Conservation (phyloP, 2,113 vertebrate species). For the Entelurus aequoreus region DNA sequence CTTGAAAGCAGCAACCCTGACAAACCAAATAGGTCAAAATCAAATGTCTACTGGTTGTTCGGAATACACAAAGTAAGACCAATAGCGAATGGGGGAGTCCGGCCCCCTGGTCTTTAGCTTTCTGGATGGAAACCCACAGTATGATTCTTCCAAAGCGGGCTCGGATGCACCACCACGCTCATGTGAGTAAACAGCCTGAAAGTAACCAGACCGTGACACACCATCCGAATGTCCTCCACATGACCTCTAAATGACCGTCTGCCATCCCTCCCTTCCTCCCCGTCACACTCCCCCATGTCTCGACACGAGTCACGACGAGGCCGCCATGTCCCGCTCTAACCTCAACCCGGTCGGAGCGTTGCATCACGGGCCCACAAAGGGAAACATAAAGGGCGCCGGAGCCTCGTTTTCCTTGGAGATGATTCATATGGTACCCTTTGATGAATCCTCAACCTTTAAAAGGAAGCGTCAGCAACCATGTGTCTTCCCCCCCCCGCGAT, state of each 20-base stretch:
- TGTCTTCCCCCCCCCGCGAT: constrained; percentile 35
- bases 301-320: constrained; percentile 19
- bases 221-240: constrained; percentile 44
- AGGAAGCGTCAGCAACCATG: constrained; percentile 35
- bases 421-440: constrained; percentile 15
- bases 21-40: too few species aligned
- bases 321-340: constrained; percentile 35
- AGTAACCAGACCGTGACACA: constrained; percentile 59
- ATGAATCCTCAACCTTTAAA: constrained; percentile 18
- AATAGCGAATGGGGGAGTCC: too few species aligned
- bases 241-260: constrained; percentile 48
- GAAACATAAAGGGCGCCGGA: constrained; percentile 28
- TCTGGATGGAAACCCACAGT: background rate
- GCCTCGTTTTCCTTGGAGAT: constrained; percentile 29
- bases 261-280: background rate
- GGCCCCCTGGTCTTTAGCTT: too few species aligned
- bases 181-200: constrained; percentile 36
- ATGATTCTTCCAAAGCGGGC: too few species aligned
- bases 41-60: too few species aligned
- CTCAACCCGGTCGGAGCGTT: constrained; percentile 2
- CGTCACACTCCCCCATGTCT: constrained; percentile 25
- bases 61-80: too few species aligned
- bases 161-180: constrained; percentile 12
- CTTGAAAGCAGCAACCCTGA: too few species aligned
- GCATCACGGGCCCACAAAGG: background rate